Percentiles rank a stretch among this genome's conserved stretches.
Conservation (phyloP, 2,888 invertebrate genomes). For the Drosophila flavopinicola region DNA sequence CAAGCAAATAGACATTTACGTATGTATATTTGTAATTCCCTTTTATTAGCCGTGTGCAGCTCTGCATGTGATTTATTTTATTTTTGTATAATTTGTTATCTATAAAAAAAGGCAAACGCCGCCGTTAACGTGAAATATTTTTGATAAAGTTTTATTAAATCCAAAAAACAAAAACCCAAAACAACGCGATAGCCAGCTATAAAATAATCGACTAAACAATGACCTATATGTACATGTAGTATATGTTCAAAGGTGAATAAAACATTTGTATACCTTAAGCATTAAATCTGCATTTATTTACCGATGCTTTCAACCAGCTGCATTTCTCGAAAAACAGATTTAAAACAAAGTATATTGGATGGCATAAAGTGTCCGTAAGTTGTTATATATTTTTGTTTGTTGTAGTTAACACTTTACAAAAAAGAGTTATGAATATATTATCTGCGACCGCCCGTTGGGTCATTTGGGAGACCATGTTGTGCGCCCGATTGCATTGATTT, state of each 20-base stretch:
- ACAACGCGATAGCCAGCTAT: not conserved
- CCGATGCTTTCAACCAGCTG: too few species aligned
- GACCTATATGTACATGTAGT: not conserved
- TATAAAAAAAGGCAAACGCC: conserved; percentile 19
- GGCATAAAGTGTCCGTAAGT: too few species aligned
- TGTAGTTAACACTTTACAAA: not conserved
- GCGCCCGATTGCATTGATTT: conserved; percentile 58
- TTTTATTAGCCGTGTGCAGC: conserved; percentile 18
- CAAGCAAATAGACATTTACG: too few species aligned
- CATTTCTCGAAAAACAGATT: too few species aligned
- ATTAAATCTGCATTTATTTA: too few species aligned
- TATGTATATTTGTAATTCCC: too few species aligned
- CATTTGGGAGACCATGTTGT: conserved; percentile 27
- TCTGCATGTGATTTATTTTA: conserved; percentile 14
- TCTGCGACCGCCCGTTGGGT: conserved; percentile 5
- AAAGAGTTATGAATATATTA: conserved; percentile 24
- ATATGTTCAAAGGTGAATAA: too few species aligned
- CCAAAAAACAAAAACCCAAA: too few species aligned
- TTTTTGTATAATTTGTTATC: conserved; percentile 23
- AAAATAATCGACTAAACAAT: not conserved
- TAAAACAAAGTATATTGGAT: too few species aligned
- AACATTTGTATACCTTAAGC: too few species aligned
- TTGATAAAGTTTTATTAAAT: conserved; percentile 28
- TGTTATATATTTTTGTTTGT: not conserved
- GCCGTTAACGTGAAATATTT: conserved; percentile 36